Conservation (phyloP, 2,888 invertebrate genomes). For the Pristionchus japonicus region DNA sequence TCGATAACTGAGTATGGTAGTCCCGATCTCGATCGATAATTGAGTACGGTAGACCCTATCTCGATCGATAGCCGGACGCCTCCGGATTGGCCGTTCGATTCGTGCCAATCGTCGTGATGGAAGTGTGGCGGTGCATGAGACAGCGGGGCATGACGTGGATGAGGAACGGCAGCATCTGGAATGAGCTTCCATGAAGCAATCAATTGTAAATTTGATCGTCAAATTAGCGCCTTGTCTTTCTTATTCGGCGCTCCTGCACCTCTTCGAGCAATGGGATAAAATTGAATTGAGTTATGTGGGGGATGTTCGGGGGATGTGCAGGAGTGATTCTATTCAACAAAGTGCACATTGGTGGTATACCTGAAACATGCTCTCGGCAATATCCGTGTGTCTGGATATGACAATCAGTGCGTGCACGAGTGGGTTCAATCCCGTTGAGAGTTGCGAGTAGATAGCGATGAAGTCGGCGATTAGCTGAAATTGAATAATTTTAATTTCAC, state of each 20-base stretch:
- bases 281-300: too few species aligned
- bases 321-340: too few species aligned
- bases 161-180: not conserved
- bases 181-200: too few species aligned
- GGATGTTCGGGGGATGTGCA: too few species aligned
- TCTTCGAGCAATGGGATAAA: too few species aligned
- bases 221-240: too few species aligned
- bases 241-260: too few species aligned
- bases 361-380: not conserved
- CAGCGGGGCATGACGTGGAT: not conserved
- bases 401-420: not conserved
- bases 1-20: too few species aligned
- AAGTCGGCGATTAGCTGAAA: not conserved
- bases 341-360: too few species aligned
- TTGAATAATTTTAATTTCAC: not conserved
- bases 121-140: not conserved
- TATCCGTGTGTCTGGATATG: slow-evolving; percentile 8
- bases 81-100: slow-evolving; percentile 25
- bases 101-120: slow-evolving; percentile 18
- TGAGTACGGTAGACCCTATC: not conserved
- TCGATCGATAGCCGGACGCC: not conserved
- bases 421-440: slow-evolving; percentile 37
- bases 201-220: too few species aligned
- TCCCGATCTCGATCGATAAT: too few species aligned
- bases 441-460: slow-evolving; percentile 30